Evolutionary conservation across 2,113 vertebrate species (phyloP), one percentile per base, ranked within the genome.

Genomic region (Onychostruthus taczanowskii): DNA sequence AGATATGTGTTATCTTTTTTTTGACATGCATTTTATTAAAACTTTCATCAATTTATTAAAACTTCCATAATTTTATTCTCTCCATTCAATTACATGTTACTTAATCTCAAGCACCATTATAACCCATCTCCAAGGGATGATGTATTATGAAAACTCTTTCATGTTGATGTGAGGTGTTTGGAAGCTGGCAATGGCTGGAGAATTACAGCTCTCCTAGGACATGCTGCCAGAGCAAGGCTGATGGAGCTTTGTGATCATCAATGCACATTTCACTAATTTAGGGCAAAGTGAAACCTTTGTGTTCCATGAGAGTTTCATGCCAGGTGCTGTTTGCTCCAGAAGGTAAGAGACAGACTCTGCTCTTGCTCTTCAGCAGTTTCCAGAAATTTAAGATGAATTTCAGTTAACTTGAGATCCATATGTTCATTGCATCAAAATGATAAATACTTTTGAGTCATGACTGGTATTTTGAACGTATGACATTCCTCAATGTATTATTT

Each of bases 21-120:
- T 96, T 91, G 66, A 62, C 67, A 50, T 78, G 16, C 56, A 41
- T 81, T 95, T 97, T 96, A 95, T 84, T 94, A 84, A 97, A 97
- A 85, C 64, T 96, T 90, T 68, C 26, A 87, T 95, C 16, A 16
- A 30, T 95, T 96, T 96, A 95, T 82, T 94, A 73, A 96, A 97
- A 87, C 47, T 94, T 90, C 72, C 28, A 87, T 93, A 58, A 67
- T 67, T 91, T 79, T 94, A 69, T 95, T 95, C 81, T 91, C 35
- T 92, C 9, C 0, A 59, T 94, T 92, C 91, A 94, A 91, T 96
- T 95, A 73, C 81, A 70, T 41, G 33, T 84, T 96, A 73, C 91
- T 96, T 95, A 95, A 70, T 77, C 56, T 81, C 41, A 66, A 70
- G 66, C 28, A 41, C 47, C 20, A 16, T 49, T 63, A 30, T 15